Evolutionary conservation across 2,888 invertebrate genomes (phyloP).

Genomic region (Neoscelio sp.): DNA sequence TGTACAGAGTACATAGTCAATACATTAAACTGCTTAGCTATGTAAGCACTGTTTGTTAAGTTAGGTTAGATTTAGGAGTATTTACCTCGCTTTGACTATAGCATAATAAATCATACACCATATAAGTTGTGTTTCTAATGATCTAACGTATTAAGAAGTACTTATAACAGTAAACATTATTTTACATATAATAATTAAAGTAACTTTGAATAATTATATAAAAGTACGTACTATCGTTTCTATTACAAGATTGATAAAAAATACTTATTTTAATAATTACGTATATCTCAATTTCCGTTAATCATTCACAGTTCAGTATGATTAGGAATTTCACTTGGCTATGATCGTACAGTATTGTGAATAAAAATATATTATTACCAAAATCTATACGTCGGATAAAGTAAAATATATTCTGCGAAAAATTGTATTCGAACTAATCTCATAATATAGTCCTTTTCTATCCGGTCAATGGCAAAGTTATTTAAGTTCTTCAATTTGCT

Average conservation of each 20-base stretch:
- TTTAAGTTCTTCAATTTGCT: conserved; percentile 43
- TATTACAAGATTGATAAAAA: too few relatives aligned
- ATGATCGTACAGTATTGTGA: conserved; percentile 27
- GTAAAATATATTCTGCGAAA: conserved; percentile 34
- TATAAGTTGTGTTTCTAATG: conserved; percentile 21
- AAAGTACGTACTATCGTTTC: too few relatives aligned
- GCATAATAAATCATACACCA: conserved; percentile 56
- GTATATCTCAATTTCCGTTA: too few relatives aligned
- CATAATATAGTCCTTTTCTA: too few relatives aligned
- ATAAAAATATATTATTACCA: conserved; percentile 28
- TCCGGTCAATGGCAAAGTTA: conserved; percentile 40
- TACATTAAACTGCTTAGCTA: conserved; percentile 63
- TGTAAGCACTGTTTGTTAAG: conserved; percentile 63
- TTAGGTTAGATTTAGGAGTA: conserved; percentile 64
- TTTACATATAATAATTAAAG: conserved; percentile 7
- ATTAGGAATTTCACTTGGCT: conserved; percentile 10
- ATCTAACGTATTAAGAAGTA: conserved; percentile 12
- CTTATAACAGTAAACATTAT: background rate
- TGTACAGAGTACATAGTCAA: conserved; percentile 47
- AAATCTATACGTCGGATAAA: conserved; percentile 25
- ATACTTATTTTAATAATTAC: too few relatives aligned
- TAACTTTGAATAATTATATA: background rate
- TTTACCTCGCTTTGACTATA: conserved; percentile 58
- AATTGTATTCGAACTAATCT: conserved; percentile 47
- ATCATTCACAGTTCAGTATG: too few relatives aligned